Conservation (phyloP, 2,888 invertebrate species). For the Parasteatoda lunata region DNA sequence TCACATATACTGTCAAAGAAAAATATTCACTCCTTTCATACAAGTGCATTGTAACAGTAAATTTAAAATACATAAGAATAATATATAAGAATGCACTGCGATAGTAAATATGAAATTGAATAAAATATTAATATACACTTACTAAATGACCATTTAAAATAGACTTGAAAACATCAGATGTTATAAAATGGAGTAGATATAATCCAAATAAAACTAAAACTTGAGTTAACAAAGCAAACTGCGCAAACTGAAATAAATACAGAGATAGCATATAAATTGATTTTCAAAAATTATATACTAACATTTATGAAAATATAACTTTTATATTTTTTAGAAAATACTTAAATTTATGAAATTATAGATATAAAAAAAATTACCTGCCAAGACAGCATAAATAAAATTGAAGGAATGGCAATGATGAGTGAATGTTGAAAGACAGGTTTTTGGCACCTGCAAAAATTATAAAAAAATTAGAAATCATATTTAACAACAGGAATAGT, state of each 20-base stretch:
- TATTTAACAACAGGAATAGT: background rate
- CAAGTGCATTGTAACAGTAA: too few species aligned
- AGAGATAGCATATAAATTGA: constrained; percentile 74
- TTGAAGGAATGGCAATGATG: constrained; percentile 73
- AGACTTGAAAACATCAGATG: constrained; percentile 73
- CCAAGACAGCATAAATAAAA: constrained; percentile 76
- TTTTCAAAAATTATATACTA: background rate
- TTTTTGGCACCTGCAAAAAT: constrained; percentile 41
- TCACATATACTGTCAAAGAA: too few species aligned
- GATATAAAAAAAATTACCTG: constrained; percentile 73
- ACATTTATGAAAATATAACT: too few species aligned
- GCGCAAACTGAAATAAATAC: constrained; percentile 87
- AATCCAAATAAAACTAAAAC: constrained; percentile 82
- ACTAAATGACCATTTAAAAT: constrained; percentile 76
- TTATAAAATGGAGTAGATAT: constrained; percentile 77
- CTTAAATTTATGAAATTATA: background rate
- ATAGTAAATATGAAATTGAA: background rate
- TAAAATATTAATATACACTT: constrained; percentile 70
- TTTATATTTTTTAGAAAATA: too few species aligned
- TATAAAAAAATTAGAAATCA: constrained; percentile 3
- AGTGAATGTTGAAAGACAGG: constrained; percentile 70
- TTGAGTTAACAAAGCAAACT: constrained; percentile 87
- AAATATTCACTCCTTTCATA: too few species aligned
- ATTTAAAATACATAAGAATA: too few species aligned
- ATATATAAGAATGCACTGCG: background rate